Base-by-base conservation (phyloP, 2,113 vertebrate genomes). In the Cichladusa arquata region DNA sequence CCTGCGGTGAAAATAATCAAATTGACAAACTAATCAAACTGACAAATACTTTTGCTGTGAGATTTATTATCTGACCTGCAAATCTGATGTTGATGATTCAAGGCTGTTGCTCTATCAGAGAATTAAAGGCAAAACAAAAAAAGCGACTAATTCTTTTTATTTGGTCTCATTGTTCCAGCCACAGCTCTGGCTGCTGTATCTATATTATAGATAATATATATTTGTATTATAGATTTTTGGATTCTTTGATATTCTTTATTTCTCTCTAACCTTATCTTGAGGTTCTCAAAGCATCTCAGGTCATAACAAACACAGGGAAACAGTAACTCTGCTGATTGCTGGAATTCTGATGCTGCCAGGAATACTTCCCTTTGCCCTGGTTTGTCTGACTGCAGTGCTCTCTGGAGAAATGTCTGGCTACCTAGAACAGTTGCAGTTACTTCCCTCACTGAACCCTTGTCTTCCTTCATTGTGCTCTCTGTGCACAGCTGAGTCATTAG, bases 21-120 rank as follows among this genome's bases (percentile, higher is more conserved):
- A 79, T 20, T 80, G 66, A 78, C 29, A 85, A 51, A 91, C 69
- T 85, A 66, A 66, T 60, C 3, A 2, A 72, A 44, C n/a, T 65
- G 74, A 56, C 47, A 81, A 80, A 87, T 77, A 23, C 33, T 88
- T 84, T 66, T 96, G 60, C 50, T 94, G 36, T 95, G 86, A 87
- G 53, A 65, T 78, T 74, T 79, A 90, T 76, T 81, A 44, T 78
- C 38, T 86, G 66, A 45, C 74, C 38, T 62, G 18, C 26, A 91
- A 58, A 91, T 91, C 20, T 1, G 2, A 0, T 74, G 26, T 15
- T 86, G 50, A 54, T 86, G 64, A 87, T 74, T 89, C 36, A 88
- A 81, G 84, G 90, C 84, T 90, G 91, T 73, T 94, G 23, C 67
- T 88, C 66, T 81, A 44, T 88, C 57, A 80, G 61, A 88, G 19